These are phyloP conservation scores for Glaucomys volans DNA, from an alignment of 2,113 vertebrate species.

Conservation along the genomic window DNA sequence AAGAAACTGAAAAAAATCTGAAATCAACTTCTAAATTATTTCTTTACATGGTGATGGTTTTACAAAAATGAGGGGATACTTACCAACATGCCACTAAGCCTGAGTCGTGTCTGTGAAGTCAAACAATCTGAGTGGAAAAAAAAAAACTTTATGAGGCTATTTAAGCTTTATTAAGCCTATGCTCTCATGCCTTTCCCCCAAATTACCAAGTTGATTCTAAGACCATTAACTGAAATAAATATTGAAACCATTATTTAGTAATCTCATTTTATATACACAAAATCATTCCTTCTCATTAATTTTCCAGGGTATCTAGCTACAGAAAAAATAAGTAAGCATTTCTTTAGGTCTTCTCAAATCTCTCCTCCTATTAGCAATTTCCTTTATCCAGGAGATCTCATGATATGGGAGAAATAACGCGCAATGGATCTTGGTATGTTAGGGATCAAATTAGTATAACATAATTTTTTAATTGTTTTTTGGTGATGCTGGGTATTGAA, in stretches of 20 bases:
- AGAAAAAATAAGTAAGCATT: neutral
- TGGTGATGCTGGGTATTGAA: too few species aligned
- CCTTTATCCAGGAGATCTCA: neutral
- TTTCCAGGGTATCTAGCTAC: constrained; percentile 47
- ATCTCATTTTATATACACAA: neutral
- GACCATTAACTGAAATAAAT: neutral
- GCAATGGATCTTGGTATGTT: neutral
- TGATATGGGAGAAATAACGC: constrained; percentile 17
- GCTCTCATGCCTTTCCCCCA: neutral
- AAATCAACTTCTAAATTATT: constrained; percentile 8
- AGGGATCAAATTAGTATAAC: neutral
- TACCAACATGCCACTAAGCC: constrained; percentile 98
- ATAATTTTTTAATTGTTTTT: too few species aligned
- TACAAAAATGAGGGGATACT: constrained; percentile 82
- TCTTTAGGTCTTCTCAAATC: constrained; percentile 25
- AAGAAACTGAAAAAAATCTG: constrained; percentile 15
- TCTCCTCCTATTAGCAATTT: neutral
- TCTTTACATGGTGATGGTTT: constrained; percentile 51
- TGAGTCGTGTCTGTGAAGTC: constrained; percentile 93
- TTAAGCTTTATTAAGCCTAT: constrained; percentile 45
- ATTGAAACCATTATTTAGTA: neutral
- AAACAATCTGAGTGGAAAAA: constrained; percentile 91
- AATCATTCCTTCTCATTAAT: neutral
- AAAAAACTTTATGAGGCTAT: constrained; percentile 53
- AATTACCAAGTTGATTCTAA: neutral